Evolutionary conservation across 2,888 invertebrate genomes (phyloP).

Genomic region (Nebria salina): DNA sequence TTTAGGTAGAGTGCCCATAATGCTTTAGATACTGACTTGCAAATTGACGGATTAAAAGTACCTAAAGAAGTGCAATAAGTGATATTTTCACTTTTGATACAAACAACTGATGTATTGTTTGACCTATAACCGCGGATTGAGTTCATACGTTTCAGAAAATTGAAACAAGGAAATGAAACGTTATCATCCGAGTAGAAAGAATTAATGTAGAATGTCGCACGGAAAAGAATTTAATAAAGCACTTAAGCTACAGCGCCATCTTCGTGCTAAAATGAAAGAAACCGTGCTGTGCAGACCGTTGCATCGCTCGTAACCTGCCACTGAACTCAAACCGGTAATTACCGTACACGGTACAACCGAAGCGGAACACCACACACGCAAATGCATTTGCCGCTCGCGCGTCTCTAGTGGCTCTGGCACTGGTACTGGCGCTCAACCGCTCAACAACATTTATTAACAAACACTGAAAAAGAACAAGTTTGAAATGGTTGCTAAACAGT

Average conservation of each 20-base stretch:
- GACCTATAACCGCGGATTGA: neutral
- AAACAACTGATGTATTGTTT: neutral
- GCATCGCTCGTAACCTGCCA: conserved; percentile 26
- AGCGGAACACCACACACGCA: conserved; percentile 12
- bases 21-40: neutral
- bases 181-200: neutral
- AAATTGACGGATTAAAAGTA: too few species aligned
- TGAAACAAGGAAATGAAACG: neutral
- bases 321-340: conserved; percentile 24
- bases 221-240: conserved; percentile 14
- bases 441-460: neutral
- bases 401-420: neutral
- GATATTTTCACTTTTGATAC: neutral
- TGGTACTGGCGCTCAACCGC: neutral
- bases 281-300: conserved; percentile 12
- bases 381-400: conserved; percentile 11
- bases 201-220: conserved; percentile 16
- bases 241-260: conserved; percentile 5
- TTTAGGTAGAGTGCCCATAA: neutral
- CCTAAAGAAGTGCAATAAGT: too few species aligned
- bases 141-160: neutral
- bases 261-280: conserved; percentile 13
- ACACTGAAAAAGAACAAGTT: neutral
- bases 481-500: neutral
- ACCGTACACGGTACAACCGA: neutral